A percentile compares a stretch with the other conserved stretches of the same genome.
These are phyloP conservation scores for Plectrocnemia conspersa DNA, from an alignment of 1,140 invertebrate genomes.

Conservation along the genomic window DNA sequence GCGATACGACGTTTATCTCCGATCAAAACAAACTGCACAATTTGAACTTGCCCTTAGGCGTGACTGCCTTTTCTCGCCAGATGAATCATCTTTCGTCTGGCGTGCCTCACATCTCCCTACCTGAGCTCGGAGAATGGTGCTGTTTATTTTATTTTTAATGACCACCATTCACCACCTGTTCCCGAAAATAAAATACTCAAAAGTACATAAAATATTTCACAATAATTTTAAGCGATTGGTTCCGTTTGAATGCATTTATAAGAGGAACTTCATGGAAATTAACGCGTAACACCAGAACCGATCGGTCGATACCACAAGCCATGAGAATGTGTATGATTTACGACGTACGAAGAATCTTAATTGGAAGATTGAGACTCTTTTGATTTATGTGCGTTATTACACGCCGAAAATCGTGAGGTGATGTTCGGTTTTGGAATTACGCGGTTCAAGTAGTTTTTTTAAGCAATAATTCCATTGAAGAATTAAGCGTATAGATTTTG, in stretches of 20 bases:
- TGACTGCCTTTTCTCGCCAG: background rate
- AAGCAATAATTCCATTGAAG: too few relatives aligned
- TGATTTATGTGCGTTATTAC: conserved; percentile 2
- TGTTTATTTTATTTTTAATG: background rate
- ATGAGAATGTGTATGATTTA: background rate
- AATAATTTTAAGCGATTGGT: background rate
- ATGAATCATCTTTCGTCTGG: background rate
- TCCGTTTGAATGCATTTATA: conserved; percentile 2
- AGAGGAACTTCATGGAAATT: too few relatives aligned
- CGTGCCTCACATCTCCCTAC: background rate
- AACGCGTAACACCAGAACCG: too few relatives aligned
- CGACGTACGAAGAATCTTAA: conserved; percentile 3
- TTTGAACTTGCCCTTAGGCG: background rate
- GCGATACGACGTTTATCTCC: too few relatives aligned
- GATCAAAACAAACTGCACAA: background rate
- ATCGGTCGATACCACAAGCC: too few relatives aligned
- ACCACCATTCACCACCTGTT: background rate
- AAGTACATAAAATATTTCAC: too few relatives aligned
- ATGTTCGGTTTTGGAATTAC: too few relatives aligned
- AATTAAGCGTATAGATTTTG: too few relatives aligned
- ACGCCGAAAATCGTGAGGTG: conserved; percentile 2
- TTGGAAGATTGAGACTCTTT: background rate
- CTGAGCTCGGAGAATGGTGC: background rate
- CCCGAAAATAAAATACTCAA: too few relatives aligned
- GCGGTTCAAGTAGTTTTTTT: too few relatives aligned